Percentiles rank a stretch among this genome's conserved stretches.
Conservation (phyloP, 2,888 invertebrate species). For the Syritta pipiens region DNA sequence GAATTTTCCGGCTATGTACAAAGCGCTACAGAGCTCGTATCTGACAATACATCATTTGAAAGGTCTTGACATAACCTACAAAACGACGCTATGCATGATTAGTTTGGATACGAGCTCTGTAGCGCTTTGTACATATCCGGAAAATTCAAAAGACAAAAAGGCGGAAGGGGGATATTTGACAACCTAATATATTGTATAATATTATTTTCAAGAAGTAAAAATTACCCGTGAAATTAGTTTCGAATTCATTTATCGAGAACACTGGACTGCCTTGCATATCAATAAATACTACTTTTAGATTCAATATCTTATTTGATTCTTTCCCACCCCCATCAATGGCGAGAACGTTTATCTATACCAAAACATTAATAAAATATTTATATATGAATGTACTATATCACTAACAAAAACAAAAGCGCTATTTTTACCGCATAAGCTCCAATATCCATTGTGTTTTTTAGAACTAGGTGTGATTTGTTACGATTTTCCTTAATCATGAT, state of each 20-base stretch:
- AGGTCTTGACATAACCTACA: too few relatives aligned
- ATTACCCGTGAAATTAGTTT: conserved; percentile 72
- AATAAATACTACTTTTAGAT: conserved; percentile 79
- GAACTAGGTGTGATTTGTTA: conserved; percentile 66
- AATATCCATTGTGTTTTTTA: conserved; percentile 56
- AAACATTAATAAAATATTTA: conserved; percentile 10
- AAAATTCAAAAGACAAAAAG: too few relatives aligned
- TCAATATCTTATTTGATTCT: conserved; percentile 68
- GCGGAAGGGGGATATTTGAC: too few relatives aligned
- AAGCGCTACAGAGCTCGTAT: too few relatives aligned
- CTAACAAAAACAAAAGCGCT: neutral
- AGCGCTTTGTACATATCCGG: too few relatives aligned
- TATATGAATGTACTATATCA: too few relatives aligned
- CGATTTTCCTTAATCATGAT: conserved; percentile 66
- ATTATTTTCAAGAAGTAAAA: neutral
- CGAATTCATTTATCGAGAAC: conserved; percentile 75
- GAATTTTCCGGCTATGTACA: too few relatives aligned
- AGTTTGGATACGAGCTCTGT: too few relatives aligned
- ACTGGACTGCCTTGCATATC: conserved; percentile 80
- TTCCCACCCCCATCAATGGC: conserved; percentile 80
- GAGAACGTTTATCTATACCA: conserved; percentile 79
- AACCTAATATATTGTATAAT: neutral
- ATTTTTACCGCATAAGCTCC: conserved; percentile 70
- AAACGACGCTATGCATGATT: too few relatives aligned
- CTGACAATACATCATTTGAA: too few relatives aligned